Percentiles rank a stretch among this genome's conserved stretches.
Evolutionary conservation across 2,113 vertebrate genomes (phyloP).

Genomic region (Actinemys pallida): DNA sequence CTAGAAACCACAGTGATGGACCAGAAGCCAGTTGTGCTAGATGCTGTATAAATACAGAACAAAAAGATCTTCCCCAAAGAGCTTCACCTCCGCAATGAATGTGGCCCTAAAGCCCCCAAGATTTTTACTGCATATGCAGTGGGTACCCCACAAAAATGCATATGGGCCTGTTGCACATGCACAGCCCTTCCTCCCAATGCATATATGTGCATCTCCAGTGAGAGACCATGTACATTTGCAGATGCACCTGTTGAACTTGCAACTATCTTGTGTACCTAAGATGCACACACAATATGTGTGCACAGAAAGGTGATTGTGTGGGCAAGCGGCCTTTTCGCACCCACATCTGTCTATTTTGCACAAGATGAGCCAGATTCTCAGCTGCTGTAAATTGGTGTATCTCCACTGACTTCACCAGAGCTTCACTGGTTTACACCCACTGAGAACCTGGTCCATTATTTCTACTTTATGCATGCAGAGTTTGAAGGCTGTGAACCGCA

Average conservation of each 20-base stretch:
- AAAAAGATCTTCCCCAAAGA: not conserved
- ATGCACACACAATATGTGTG: not conserved
- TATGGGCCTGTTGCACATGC: not conserved
- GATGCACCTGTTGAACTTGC: not conserved
- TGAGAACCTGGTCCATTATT: rapidly evolving
- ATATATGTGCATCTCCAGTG: not conserved
- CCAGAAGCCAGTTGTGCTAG: not conserved
- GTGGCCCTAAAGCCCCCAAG: not conserved
- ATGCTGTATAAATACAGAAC: not conserved
- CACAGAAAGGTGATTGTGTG: not conserved
- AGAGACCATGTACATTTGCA: not conserved
- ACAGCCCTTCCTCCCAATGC: not conserved
- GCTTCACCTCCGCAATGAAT: not conserved
- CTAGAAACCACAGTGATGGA: not conserved
- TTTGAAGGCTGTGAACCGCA: not conserved
- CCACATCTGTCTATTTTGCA: not conserved
- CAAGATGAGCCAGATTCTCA: not conserved
- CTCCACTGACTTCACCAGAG: not conserved
- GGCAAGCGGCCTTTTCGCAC: not conserved
- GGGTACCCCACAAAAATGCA: not conserved
- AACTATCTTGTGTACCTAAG: not conserved
- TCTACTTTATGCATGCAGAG: not conserved
- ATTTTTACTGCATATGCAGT: not conserved
- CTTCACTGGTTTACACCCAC: not conserved
- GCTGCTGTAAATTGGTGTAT: not conserved